A percentile compares a stretch with the other conserved stretches of the same genome.
Evolutionary conservation across 53 echinoderm and acorn worm species (phyloP).

Genomic region (Crossaster papposus): DNA sequence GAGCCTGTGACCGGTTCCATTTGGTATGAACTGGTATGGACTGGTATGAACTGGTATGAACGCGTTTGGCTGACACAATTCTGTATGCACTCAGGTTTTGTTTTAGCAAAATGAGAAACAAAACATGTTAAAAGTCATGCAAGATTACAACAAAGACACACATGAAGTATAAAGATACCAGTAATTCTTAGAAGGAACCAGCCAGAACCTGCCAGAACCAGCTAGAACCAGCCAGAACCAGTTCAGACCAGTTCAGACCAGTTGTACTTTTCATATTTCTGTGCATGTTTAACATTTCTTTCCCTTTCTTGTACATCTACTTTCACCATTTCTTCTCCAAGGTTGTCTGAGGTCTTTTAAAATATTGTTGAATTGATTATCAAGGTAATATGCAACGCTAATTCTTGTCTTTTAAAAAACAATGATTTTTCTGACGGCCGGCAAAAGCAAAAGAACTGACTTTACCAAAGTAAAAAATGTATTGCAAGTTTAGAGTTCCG

Average conservation of each 20-base stretch:
- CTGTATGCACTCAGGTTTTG: not conserved
- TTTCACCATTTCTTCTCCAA: slow-evolving; percentile 47
- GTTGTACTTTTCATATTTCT: slow-evolving; percentile 42
- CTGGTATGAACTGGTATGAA: slow-evolving; percentile 27
- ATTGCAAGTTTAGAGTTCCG: not conserved
- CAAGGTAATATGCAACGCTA: not conserved
- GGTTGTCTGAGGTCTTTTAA: slow-evolving; percentile 21
- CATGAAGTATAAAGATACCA: no score
- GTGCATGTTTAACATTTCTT: slow-evolving; percentile 56
- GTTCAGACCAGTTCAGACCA: slow-evolving; percentile 41
- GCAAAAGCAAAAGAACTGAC: not conserved
- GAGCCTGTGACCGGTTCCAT: slow-evolving; percentile 33
- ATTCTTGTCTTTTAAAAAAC: not conserved
- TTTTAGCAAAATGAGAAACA: not conserved
- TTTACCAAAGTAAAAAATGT: not conserved
- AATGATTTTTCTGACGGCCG: not conserved
- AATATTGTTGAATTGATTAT: slow-evolving; percentile 42
- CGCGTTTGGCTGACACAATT: not conserved
- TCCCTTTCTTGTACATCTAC: slow-evolving; percentile 38
- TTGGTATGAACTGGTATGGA: slow-evolving; percentile 4
- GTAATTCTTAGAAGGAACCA: not conserved
- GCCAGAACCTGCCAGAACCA: slow-evolving; percentile 33
- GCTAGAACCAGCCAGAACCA: slow-evolving; percentile 30
- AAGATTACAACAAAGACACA: not conserved
- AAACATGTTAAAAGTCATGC: not conserved